Evolutionary conservation across 1,140 invertebrate species (phyloP), one percentile per base, ranked within the genome.

Genomic region (Periplaneta americana): DNA sequence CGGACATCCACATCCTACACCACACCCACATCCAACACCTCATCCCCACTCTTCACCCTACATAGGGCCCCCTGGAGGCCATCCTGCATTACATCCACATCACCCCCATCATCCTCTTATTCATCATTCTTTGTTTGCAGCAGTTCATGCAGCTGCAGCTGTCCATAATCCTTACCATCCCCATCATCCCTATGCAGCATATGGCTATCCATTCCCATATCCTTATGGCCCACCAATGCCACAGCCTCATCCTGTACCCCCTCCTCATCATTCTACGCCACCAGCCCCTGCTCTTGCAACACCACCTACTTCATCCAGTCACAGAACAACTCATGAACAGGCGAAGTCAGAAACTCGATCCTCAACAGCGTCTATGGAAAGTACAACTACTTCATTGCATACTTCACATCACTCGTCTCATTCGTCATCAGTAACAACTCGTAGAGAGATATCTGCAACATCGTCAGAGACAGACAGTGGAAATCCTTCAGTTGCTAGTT

Each of bases 191-290:
- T 94, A 94, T 88, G 90, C 93, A 4, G 92, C 92, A 11, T 93
- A 93, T 83, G 91, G 89, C 0, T 88, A 88, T 85, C 91, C 92
- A 11, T 92, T 91, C 86, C 90, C 91, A n/a, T 94, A 94, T 88
- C 91, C 93, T 0, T 94, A 94, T 84, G 92, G 91, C 8, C 92
- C 83, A 15, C 82, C 93, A 2, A 90, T 94, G 78, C 93, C 93
- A 31, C 93, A 92, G 84, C 92, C 92, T 10, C 92, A 95, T 84
- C 92, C 94, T 1, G 93, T 94, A 83, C 94, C 94, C 33, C 93
- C 93, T 2, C 93, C 93, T 34, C 81, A 84, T 48, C 79, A 80
- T 34, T 92, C 86, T 91, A 34, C 75, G n/a, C 82, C 80, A 66
- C 80, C 82, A n/a, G 80, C 80, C 66, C 37, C 74, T 74, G 33